These are phyloP conservation scores for Drosophila austrosaltans DNA, from an alignment of 2,888 invertebrate genomes.

Conservation along the genomic window DNA sequence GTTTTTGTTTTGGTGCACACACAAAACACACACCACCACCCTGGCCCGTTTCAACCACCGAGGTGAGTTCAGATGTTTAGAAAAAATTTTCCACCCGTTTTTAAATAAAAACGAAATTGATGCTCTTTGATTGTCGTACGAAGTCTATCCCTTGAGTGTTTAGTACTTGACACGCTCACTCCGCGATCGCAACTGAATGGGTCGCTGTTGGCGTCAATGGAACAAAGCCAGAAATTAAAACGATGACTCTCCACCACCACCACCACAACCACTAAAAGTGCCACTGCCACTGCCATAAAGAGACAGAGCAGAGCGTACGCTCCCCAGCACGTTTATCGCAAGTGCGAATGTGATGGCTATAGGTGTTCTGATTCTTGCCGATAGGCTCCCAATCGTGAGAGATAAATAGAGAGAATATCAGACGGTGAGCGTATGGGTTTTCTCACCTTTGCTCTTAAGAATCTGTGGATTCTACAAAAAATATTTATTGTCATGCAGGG, in stretches of 20 bases:
- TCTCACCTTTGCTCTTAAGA: conserved; percentile 9
- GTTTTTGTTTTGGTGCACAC: conserved; percentile 26
- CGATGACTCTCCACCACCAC: conserved; percentile 41
- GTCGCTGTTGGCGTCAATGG: conserved; percentile 54
- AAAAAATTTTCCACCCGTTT: conserved; percentile 71
- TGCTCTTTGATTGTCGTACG: conserved; percentile 22
- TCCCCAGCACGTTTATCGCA: neutral
- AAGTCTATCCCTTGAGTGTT: conserved; percentile 10
- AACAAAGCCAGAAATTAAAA: conserved; percentile 60
- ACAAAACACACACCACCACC: conserved; percentile 1
- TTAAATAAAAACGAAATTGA: conserved; percentile 25
- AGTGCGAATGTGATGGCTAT: conserved; percentile 25
- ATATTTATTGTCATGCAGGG: neutral
- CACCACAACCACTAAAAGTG: neutral
- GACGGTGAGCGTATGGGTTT: neutral
- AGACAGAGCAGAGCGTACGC: conserved; percentile 1
- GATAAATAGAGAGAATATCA: neutral
- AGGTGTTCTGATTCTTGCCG: conserved; percentile 12
- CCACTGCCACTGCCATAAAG: conserved; percentile 12
- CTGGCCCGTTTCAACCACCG: conserved; percentile 64
- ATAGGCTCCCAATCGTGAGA: neutral
- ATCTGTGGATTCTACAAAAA: conserved; percentile 2
- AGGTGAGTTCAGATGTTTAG: conserved; percentile 37
- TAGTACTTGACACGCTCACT: conserved; percentile 72
- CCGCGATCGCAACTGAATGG: conserved; percentile 80